Evolutionary conservation across 2,888 invertebrate species (phyloP), one percentile per base, ranked within the genome.

Genomic region (Lasioglossum leucozonium): DNA sequence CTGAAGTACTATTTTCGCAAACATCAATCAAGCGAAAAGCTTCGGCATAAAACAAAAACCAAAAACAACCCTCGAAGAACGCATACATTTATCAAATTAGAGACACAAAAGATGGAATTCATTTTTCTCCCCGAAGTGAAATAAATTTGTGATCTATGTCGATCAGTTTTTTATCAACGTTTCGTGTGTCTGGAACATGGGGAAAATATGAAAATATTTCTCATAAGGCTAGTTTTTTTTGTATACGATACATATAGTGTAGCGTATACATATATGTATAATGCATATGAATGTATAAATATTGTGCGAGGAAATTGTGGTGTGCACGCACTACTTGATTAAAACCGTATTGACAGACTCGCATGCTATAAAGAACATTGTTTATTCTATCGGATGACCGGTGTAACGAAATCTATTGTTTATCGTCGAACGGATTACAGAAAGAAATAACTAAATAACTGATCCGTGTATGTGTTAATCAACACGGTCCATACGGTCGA

Each of bases 121-220:
- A 62, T 62, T 62, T 62, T 30, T 62, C 62, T 62, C 30, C 1
- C 16, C 30, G 62, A 30, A 16, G 30, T 26, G 26, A 26, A 62
- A 62, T 62, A 62, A 62, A 62, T 62, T 62, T 62, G n/a, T n/a
- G 62, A 62, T 30, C 62, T 30, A 16, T 62, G 62, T 30, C 30
- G 30, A 62, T 30, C 30, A 30, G 26, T 16, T 30, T 62, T 62
- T 62, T 62, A 62, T 30, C 62, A 26, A 26, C n/a, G 58, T 11
- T 16, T 30, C 26, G 62, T 6, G 62, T 30, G 26, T 62, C 62
- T 30, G 30, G 62, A 30, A 62, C 2, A 2, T 0, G 26, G 16
- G 58, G 5, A 16, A 62, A 58, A 62, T 30, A 62, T 62, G 62
- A 62, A 62, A 62, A 62, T 62, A 62, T 62, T 62, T 62, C 30